Evolutionary conservation across 2,797 vertebrate genomes (phyloP).

Genomic region (Brachyalestes nurse): DNA sequence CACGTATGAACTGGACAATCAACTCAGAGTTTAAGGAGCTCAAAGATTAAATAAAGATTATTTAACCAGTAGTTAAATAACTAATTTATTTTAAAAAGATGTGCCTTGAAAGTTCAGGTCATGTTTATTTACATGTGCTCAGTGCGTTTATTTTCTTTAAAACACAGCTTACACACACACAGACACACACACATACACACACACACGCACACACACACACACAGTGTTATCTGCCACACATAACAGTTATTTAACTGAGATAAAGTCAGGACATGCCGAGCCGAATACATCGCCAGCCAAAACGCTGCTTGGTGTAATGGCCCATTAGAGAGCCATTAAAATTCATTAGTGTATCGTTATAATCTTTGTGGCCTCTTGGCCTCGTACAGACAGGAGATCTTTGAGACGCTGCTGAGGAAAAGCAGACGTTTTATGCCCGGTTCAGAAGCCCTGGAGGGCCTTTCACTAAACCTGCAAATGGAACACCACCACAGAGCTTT

Average conservation of each 20-base stretch:
- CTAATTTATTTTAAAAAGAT: neutral
- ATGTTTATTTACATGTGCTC: neutral
- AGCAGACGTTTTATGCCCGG: slow-evolving; percentile 9
- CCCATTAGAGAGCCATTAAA: slow-evolving; percentile 27
- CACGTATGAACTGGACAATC: too few species aligned
- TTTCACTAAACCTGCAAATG: slow-evolving; percentile 40
- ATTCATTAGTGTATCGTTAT: slow-evolving; percentile 27
- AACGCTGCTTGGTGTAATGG: neutral
- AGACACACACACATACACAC: neutral
- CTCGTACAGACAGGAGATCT: slow-evolving; percentile 8
- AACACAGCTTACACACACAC: neutral
- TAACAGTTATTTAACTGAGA: neutral
- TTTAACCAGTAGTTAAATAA: neutral
- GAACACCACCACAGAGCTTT: neutral
- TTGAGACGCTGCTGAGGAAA: slow-evolving; percentile 5
- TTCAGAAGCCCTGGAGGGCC: slow-evolving; percentile 16
- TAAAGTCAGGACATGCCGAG: slow-evolving; percentile 1
- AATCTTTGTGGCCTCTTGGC: slow-evolving; percentile 23
- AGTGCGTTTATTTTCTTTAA: neutral
- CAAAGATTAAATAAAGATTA: too few species aligned
- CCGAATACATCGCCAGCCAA: neutral
- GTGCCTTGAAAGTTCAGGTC: neutral
- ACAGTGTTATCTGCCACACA: neutral
- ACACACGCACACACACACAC: neutral
- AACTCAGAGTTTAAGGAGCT: too few species aligned